Base-by-base conservation (phyloP, 2,888 invertebrate species). In the Augochlorella aurata region DNA sequence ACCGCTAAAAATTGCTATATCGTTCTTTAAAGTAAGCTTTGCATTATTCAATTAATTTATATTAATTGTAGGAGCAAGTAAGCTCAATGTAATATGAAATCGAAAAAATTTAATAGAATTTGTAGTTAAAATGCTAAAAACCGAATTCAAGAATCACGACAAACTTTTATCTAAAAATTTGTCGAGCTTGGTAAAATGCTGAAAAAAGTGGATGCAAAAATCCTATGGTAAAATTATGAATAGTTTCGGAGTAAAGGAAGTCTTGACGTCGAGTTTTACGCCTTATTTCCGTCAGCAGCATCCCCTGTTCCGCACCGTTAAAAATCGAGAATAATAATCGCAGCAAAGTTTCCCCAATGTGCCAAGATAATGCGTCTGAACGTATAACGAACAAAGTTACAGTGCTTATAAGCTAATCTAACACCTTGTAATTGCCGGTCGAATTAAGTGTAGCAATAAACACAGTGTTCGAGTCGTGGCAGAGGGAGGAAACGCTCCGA, bases 401-500 rank as follows among this genome's bases (percentile, higher is more conserved):
- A 9, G 29, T 10, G 4, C 18, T 63, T 29, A 63, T 63, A 63
- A 38, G 63, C 29, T 63, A 63, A 63, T 63, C 63, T 38, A 38
- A 63, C 63, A 63, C 63, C 63, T 63, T 18, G 63, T 38, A 63
- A 63, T 63, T 63, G 63, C 63, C 9, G 10, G 63, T 8, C 18
- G 38, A 63, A 38, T 38, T 63, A 63, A 38, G 38, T 10, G 38
- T 63, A 10, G 38, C 16, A 10, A 10, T 44, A 44, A 44, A 44
- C n/a, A 65, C n/a, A 1, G n/a, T 65, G n/a, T 44, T 65, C n/a
- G n/a, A n/a, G 29, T 29, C 29, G 3, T 0, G 8, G 24, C 24
- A 10, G 44, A n/a, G 44, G 65, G 12, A 44, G 44, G n/a, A 12
- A 65, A 63, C 18, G 63, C 1, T 63, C 18, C 18, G n/a, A n/a